These are phyloP conservation scores for Eristalis tenax DNA, from an alignment of 2,888 invertebrate genomes.

Conservation along the genomic window DNA sequence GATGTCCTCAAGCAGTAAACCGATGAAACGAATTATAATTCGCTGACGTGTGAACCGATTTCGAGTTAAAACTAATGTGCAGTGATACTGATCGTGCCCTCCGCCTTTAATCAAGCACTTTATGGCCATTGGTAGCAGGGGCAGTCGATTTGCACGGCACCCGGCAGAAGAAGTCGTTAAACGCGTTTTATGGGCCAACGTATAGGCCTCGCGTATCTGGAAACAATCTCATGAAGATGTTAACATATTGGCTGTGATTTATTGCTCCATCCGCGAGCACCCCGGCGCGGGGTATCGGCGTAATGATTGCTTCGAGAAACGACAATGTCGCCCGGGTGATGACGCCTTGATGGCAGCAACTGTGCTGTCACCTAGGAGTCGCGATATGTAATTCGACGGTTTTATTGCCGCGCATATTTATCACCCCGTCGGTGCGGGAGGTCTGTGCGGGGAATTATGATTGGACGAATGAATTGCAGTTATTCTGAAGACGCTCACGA, in stretches of 20 bases:
- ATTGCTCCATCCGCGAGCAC: background rate
- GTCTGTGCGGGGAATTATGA: background rate
- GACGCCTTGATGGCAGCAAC: background rate
- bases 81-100: background rate
- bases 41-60: background rate
- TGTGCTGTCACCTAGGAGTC: background rate
- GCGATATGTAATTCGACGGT: background rate
- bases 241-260: conserved; percentile 11
- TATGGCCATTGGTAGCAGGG: background rate
- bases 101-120: background rate
- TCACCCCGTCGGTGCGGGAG: background rate
- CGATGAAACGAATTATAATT: background rate
- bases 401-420: background rate
- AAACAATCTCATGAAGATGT: background rate
- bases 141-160: background rate
- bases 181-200: conserved; percentile 8
- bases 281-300: background rate
- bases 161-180: background rate
- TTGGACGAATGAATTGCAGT: background rate
- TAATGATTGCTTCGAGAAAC: background rate
- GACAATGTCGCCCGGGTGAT: conserved; percentile 1
- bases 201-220: background rate
- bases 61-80: background rate
- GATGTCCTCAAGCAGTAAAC: background rate
- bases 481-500: background rate